Conservation (phyloP, 2,888 invertebrate genomes). For the Tuberolachnus salignus region DNA sequence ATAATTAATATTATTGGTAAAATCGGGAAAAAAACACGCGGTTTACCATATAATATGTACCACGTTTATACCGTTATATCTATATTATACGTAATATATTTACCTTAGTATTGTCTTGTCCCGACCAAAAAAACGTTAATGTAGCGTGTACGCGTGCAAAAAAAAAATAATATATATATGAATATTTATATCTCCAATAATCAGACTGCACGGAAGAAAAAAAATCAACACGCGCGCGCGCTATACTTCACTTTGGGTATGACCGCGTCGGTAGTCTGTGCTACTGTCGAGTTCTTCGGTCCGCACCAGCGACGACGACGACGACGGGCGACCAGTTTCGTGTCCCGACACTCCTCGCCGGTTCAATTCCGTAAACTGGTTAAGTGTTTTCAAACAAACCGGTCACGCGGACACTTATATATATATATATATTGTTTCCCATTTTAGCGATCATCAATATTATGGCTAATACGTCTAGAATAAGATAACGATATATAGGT, state of each 20-base stretch:
- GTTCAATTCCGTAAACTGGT: constrained; percentile 48
- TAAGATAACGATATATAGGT: no score
- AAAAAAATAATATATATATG: not conserved
- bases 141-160: no score
- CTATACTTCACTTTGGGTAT: not conserved
- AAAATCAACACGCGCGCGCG: no score
- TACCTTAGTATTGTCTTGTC: constrained; percentile 6
- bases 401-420: not conserved
- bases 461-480: not conserved
- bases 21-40: no score
- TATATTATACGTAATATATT: not conserved
- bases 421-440: not conserved
- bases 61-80: no score
- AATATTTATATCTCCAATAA: no score
- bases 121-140: no score
- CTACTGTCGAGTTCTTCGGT: not conserved
- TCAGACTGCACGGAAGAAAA: no score
- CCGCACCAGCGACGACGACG: not conserved
- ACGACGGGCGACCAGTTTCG: constrained; percentile 32
- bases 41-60: no score
- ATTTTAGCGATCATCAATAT: not conserved
- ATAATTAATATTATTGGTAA: no score
- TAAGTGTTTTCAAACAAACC: constrained; percentile 34
- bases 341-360: not conserved
- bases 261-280: constrained; percentile 4